phyloP scores from a whole-genome alignment of 2,113 vertebrate genomes.

The Hemiprocne comata region DNA sequence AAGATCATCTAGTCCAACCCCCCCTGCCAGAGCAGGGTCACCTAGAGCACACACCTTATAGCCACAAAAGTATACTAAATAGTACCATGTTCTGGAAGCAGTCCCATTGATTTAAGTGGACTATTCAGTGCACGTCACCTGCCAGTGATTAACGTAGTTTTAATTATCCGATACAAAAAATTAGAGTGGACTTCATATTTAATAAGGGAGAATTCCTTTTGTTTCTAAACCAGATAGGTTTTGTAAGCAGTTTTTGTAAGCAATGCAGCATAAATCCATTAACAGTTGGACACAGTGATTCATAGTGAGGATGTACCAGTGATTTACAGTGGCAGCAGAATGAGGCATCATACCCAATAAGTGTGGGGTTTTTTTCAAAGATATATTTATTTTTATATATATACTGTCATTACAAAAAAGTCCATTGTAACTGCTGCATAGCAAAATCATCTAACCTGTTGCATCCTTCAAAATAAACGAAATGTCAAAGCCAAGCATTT shows the following conservation, averaged over 20 bases:
- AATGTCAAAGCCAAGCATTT: not conserved
- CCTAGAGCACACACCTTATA: too few relatives aligned
- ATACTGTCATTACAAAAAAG: not conserved
- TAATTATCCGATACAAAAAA: not conserved
- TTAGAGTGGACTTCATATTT: not conserved
- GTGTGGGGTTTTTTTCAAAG: too few relatives aligned
- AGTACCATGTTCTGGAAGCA: not conserved
- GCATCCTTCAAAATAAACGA: not conserved
- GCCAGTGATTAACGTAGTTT: not conserved
- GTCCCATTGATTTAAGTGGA: not conserved
- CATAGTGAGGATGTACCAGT: not conserved
- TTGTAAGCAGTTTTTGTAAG: not conserved
- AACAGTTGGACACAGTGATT: not conserved
- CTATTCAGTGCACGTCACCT: not conserved
- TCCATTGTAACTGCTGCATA: not conserved
- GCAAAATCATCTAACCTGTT: not conserved
- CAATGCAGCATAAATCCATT: not conserved
- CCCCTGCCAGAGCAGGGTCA: too few relatives aligned
- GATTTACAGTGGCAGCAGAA: not conserved
- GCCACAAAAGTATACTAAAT: rapidly evolving
- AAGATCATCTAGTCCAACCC: too few relatives aligned
- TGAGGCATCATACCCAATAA: not conserved
- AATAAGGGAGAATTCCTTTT: not conserved
- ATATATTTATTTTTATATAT: not conserved
- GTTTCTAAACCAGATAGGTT: not conserved